Conservation (phyloP, 2,113 vertebrate genomes). For the Onychostoma macrolepis region DNA sequence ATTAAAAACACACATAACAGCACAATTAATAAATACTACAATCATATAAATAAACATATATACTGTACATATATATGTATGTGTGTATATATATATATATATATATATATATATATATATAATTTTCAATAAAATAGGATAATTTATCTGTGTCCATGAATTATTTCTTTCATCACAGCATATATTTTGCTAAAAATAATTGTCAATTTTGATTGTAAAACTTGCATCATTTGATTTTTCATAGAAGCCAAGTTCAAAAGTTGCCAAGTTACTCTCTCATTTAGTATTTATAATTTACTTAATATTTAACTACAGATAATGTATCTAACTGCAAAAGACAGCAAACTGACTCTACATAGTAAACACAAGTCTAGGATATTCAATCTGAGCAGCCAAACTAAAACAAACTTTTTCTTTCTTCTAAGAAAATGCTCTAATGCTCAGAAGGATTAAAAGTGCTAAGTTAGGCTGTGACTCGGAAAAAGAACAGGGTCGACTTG, state of each 20-base stretch:
- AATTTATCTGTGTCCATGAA: too few species aligned
- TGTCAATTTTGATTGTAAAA: neutral
- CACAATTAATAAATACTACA: neutral
- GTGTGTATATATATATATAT: neutral
- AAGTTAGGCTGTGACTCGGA: conserved; percentile 29
- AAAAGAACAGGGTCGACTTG: neutral
- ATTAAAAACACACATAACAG: neutral
- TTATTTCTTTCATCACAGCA: too few species aligned
- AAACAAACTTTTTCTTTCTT: neutral
- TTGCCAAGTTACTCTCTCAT: neutral
- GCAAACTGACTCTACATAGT: neutral
- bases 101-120: neutral
- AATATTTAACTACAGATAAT: conserved; percentile 6
- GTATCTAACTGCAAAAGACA: conserved; percentile 29
- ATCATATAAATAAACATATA: neutral
- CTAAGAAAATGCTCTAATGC: neutral
- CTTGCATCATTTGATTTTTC: neutral
- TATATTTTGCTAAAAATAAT: neutral
- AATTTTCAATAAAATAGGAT: too few species aligned
- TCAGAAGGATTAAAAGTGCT: conserved; percentile 6
- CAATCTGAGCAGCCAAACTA: neutral
- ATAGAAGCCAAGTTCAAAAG: neutral
- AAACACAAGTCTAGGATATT: neutral
- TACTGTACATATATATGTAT: neutral
- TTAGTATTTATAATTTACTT: neutral